These are phyloP conservation scores for Hypotaenidia philippensis DNA, from an alignment of 2,797 vertebrate genomes.

Conservation along the genomic window DNA sequence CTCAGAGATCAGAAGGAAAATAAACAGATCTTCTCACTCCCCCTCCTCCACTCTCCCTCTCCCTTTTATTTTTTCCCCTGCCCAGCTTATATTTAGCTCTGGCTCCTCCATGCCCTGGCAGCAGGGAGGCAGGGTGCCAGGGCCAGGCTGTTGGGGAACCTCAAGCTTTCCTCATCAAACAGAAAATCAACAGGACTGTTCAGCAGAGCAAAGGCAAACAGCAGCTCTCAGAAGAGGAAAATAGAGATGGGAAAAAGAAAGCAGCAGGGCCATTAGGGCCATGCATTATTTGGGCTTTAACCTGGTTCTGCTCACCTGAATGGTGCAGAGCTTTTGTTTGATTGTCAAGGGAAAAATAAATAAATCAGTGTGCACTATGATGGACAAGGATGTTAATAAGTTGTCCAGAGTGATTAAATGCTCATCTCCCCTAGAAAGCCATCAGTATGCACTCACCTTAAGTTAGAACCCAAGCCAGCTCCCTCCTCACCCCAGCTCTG, in stretches of 20 bases:
- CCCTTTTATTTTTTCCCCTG: neutral
- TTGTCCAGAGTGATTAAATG: neutral
- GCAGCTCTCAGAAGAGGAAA: neutral
- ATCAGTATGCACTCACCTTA: fast-evolving
- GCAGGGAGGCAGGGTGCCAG: neutral
- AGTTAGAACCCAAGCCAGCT: neutral
- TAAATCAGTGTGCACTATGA: neutral
- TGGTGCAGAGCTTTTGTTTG: neutral
- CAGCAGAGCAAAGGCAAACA: neutral
- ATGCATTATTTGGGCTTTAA: neutral
- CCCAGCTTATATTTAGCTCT: constrained; percentile 3
- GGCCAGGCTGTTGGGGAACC: neutral
- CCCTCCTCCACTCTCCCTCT: neutral
- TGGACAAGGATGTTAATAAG: neutral
- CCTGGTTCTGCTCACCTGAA: neutral
- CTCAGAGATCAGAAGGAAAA: constrained; percentile 59
- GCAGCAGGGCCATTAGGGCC: neutral
- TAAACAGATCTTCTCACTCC: constrained; percentile 6
- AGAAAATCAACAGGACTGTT: neutral
- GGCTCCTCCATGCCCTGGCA: neutral
- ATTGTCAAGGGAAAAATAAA: neutral
- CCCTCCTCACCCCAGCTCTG: neutral
- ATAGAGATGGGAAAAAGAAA: neutral
- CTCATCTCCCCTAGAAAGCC: neutral
- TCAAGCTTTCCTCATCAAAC: neutral